phyloP scores from a whole-genome alignment of 2,888 invertebrate genomes.

The Andrena camellia region DNA sequence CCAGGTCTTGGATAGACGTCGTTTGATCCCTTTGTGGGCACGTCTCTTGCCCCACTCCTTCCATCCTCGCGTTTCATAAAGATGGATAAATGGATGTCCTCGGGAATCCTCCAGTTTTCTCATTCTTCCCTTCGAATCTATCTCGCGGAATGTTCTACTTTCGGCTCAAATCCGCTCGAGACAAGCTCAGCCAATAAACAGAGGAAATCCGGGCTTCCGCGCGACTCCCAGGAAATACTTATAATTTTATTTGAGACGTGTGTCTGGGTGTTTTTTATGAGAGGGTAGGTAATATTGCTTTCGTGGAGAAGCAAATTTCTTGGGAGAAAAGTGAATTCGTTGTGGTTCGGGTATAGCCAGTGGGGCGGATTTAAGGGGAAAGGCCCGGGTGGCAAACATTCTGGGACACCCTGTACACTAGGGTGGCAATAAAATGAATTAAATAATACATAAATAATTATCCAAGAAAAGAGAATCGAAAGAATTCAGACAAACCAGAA shows the following conservation, averaged over 20 bases:
- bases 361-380: no score
- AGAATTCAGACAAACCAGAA: no score
- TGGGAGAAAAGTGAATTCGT: no score
- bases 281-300: no score
- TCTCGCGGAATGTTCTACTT: constrained; percentile 28
- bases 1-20: constrained; percentile 39
- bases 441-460: no score
- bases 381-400: no score
- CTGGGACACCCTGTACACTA: no score
- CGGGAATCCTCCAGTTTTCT: constrained; percentile 48
- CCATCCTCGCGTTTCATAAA: constrained; percentile 51
- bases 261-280: no score
- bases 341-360: no score
- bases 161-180: background rate
- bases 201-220: background rate
- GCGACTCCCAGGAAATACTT: background rate
- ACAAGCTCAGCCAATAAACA: constrained; percentile 25
- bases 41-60: constrained; percentile 3
- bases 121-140: constrained; percentile 33
- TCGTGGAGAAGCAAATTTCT: no score
- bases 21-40: constrained; percentile 60
- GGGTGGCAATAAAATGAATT: no score
- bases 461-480: no score
- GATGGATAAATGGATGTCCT: constrained; percentile 60
- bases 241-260: background rate